Conservation (phyloP, 2,113 vertebrate species). For the Pandion haliaetus region DNA sequence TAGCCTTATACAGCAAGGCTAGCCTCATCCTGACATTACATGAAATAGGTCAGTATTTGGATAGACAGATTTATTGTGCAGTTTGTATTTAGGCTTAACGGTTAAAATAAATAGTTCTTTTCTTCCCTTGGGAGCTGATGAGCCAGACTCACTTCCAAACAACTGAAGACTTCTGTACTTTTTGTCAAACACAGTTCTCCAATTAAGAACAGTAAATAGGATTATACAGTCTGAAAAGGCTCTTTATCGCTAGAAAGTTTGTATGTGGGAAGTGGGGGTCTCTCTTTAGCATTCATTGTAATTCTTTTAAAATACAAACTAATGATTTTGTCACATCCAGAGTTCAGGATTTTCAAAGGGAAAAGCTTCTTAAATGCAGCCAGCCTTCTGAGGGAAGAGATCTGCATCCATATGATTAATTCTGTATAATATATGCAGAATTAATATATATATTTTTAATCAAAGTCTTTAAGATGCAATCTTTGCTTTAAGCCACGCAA, state of each 20-base stretch:
- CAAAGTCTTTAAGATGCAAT: slow-evolving; percentile 1
- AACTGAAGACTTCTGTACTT: slow-evolving; percentile 78
- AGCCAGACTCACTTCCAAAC: slow-evolving; percentile 69
- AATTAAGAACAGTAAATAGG: slow-evolving; percentile 80
- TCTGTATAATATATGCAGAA: slow-evolving; percentile 1
- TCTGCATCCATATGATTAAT: neutral
- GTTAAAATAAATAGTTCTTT: slow-evolving; percentile 79
- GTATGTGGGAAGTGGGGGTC: slow-evolving; percentile 62
- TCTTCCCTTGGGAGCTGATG: slow-evolving; percentile 71
- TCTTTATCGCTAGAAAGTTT: slow-evolving; percentile 74
- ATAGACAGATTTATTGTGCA: slow-evolving; percentile 74
- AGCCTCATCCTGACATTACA: slow-evolving; percentile 68
- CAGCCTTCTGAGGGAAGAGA: neutral
- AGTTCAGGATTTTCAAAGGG: slow-evolving; percentile 28
- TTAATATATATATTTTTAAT: neutral
- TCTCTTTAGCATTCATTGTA: slow-evolving; percentile 49
- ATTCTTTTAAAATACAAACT: slow-evolving; percentile 58
- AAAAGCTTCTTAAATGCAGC: slow-evolving; percentile 55
- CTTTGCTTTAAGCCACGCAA: neutral
- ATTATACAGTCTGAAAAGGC: slow-evolving; percentile 77
- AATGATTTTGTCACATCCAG: slow-evolving; percentile 59
- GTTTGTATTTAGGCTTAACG: slow-evolving; percentile 72
- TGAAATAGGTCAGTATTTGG: slow-evolving; percentile 74
- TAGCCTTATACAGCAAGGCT: slow-evolving; percentile 66
- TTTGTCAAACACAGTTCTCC: slow-evolving; percentile 74